phyloP scores from a whole-genome alignment of 2,797 vertebrate species.

The Falco novaeseelandiae region DNA sequence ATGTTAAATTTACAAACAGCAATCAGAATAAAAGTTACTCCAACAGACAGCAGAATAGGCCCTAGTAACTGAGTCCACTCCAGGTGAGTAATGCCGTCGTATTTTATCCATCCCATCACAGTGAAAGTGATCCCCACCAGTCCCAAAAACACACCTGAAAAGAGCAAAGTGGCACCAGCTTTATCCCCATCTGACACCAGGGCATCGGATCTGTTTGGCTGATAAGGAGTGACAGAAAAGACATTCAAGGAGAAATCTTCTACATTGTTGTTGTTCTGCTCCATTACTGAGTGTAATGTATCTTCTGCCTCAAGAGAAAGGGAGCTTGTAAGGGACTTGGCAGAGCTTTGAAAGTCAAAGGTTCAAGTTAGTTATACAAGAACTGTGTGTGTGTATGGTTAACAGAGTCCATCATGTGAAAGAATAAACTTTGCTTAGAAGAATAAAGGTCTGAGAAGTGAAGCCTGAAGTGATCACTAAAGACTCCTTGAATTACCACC shows the following conservation, averaged over 20 bases:
- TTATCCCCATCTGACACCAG: slow-evolving; percentile 81
- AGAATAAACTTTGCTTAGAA: slow-evolving; percentile 72
- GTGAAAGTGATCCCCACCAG: slow-evolving; percentile 84
- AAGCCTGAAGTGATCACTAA: slow-evolving; percentile 47
- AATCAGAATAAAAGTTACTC: slow-evolving; percentile 83
- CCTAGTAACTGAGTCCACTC: slow-evolving; percentile 86
- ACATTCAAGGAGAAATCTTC: slow-evolving; percentile 76
- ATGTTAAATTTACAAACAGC: slow-evolving; percentile 83
- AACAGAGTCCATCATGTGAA: slow-evolving; percentile 71
- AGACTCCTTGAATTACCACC: slow-evolving; percentile 25
- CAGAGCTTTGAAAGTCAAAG: slow-evolving; percentile 36
- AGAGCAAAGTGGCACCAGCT: slow-evolving; percentile 78
- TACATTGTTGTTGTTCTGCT: slow-evolving; percentile 28
- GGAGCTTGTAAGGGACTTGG: not conserved
- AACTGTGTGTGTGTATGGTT: slow-evolving; percentile 70
- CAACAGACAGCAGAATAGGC: slow-evolving; percentile 83
- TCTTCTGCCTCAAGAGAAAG: not conserved
- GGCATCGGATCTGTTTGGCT: slow-evolving; percentile 65
- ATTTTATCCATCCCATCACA: slow-evolving; percentile 82
- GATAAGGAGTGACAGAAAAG: slow-evolving; percentile 71
- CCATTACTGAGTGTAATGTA: slow-evolving; percentile 34
- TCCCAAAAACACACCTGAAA: slow-evolving; percentile 83
- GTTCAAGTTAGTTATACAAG: slow-evolving; percentile 64
- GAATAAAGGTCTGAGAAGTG: slow-evolving; percentile 77
- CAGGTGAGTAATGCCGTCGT: slow-evolving; percentile 62